phyloP scores from a whole-genome alignment of 2,113 vertebrate species.

The Thamnophis sirtalis region DNA sequence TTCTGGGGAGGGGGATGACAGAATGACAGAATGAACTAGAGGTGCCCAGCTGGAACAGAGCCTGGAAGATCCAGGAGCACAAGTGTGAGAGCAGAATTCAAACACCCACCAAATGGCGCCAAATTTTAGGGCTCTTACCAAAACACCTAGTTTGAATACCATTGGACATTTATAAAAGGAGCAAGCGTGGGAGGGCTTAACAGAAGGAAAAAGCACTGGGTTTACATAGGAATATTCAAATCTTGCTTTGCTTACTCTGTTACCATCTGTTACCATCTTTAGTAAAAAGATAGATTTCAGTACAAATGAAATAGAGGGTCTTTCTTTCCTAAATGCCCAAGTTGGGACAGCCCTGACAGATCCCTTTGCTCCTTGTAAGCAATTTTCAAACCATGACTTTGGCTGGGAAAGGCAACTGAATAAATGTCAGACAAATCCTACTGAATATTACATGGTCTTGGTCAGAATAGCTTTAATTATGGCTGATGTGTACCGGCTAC shows the following conservation, averaged over 20 bases:
- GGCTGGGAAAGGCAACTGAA: too few relatives aligned
- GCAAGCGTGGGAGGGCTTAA: rapidly evolving
- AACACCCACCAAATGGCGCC: not conserved
- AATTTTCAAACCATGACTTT: too few relatives aligned
- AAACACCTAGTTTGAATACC: not conserved
- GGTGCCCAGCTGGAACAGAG: not conserved
- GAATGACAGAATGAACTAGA: not conserved
- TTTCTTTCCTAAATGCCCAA: not conserved
- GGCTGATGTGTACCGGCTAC: too few relatives aligned
- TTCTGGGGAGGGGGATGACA: not conserved
- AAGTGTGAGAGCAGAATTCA: not conserved
- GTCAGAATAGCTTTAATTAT: too few relatives aligned
- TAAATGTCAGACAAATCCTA: too few relatives aligned
- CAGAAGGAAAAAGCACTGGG: not conserved
- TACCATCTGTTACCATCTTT: not conserved
- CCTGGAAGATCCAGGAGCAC: not conserved
- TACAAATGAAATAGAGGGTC: not conserved
- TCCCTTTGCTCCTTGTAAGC: too few relatives aligned
- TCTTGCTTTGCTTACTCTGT: not conserved
- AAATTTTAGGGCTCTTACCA: not conserved
- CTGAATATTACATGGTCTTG: too few relatives aligned
- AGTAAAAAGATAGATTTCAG: not conserved
- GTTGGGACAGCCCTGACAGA: not conserved
- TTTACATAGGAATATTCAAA: not conserved
- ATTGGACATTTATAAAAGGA: not conserved